Conservation (phyloP, 2,113 vertebrate genomes). For the Microcebus griseorufus region DNA sequence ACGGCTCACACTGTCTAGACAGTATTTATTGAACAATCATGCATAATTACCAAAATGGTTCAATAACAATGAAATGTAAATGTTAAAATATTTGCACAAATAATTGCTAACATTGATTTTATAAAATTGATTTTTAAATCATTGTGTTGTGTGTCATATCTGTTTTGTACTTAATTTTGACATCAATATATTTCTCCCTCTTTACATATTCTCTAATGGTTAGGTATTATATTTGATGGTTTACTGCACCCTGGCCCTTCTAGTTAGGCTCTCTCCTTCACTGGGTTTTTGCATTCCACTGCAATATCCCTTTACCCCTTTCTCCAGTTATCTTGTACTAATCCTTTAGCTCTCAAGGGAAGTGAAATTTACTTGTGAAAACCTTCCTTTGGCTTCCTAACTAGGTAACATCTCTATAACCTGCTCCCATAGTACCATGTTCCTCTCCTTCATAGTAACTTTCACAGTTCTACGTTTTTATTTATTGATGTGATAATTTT, state of each 20-base stretch:
- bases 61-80: constrained; percentile 32
- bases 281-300: neutral
- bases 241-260: neutral
- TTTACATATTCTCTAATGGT: neutral
- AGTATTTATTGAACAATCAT: constrained; percentile 35
- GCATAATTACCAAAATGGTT: neutral
- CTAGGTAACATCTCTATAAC: neutral
- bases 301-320: neutral
- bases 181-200: neutral
- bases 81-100: constrained; percentile 45
- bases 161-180: neutral
- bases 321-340: neutral
- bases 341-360: neutral
- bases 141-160: neutral
- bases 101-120: constrained; percentile 27
- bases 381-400: neutral
- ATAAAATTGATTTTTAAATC: neutral
- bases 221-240: neutral
- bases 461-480: neutral
- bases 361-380: neutral
- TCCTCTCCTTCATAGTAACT: neutral
- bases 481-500: neutral
- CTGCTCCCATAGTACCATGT: neutral
- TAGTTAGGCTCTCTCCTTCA: neutral
- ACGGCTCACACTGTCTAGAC: neutral